A percentile compares a stretch with the other conserved stretches of the same genome.
phyloP scores from a whole-genome alignment of 2,113 vertebrate genomes.

The Merops nubicus region DNA sequence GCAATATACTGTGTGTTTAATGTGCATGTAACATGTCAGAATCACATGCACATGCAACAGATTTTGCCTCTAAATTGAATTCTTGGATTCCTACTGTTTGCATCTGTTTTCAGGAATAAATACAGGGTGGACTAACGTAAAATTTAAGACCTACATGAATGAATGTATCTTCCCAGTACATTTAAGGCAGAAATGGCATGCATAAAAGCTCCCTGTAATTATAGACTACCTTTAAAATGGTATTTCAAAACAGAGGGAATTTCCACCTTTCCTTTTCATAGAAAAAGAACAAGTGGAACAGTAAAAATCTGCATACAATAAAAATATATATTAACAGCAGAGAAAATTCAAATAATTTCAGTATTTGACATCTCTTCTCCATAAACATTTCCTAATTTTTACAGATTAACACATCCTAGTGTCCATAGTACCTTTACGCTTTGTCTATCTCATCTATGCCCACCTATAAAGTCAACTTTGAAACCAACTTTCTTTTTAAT shows the following conservation, averaged over 20 bases:
- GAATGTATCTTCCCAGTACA: background rate
- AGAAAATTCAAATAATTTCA: background rate
- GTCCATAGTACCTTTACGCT: background rate
- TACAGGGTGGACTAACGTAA: background rate
- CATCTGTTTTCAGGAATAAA: conserved; percentile 39
- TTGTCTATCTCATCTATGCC: background rate
- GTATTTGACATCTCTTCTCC: background rate
- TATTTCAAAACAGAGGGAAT: background rate
- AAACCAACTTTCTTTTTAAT: background rate
- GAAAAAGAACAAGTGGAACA: background rate
- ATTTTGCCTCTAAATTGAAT: background rate
- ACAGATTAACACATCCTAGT: background rate
- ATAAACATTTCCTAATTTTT: background rate
- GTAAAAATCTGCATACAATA: background rate
- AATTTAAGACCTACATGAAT: background rate
- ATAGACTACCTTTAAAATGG: background rate
- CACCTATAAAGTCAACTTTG: background rate
- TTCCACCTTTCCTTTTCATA: background rate
- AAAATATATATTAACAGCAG: background rate
- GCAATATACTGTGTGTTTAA: background rate
- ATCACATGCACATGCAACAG: background rate
- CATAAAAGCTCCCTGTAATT: background rate
- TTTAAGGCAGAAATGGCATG: background rate
- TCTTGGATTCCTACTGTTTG: conserved; percentile 6
- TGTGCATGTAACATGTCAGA: background rate